These are phyloP conservation scores for Tringa solitaria DNA, from an alignment of 2,113 vertebrate genomes.

Conservation along the genomic window DNA sequence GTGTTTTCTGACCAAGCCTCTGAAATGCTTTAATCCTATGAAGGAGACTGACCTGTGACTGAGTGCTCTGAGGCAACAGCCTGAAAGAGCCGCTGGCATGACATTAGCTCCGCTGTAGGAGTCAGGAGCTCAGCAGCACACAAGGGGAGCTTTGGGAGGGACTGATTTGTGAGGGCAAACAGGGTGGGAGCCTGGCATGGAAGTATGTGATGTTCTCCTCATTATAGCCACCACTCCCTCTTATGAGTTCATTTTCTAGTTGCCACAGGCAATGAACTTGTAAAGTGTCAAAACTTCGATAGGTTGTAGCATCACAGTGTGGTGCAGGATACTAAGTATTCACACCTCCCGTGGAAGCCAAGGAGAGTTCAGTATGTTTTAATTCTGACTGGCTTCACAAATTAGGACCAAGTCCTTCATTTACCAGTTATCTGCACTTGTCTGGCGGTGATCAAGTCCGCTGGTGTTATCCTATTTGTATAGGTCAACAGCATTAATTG, in stretches of 20 bases:
- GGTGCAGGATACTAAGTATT: not conserved
- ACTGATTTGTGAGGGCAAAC: not conserved
- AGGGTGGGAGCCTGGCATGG: not conserved
- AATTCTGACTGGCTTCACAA: constrained; percentile 4
- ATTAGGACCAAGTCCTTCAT: constrained; percentile 1
- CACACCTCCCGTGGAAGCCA: not conserved
- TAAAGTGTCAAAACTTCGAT: not conserved
- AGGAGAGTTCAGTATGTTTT: not conserved
- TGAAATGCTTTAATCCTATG: not conserved
- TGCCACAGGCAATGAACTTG: not conserved
- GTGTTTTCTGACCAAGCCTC: not conserved
- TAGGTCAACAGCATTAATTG: constrained; percentile 48
- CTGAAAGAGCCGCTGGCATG: not conserved
- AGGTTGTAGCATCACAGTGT: not conserved
- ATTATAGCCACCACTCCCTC: not conserved
- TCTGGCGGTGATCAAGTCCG: not conserved
- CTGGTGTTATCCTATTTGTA: constrained; percentile 15
- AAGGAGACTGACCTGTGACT: not conserved
- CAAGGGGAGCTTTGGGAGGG: not conserved
- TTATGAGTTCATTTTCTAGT: not conserved
- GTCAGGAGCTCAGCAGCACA: not conserved
- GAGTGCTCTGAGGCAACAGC: not conserved
- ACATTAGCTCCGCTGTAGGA: not conserved
- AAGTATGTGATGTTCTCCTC: not conserved
- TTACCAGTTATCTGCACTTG: constrained; percentile 5